These are phyloP conservation scores for Clostera curtula DNA, from an alignment of 2,888 invertebrate genomes.

Conservation along the genomic window DNA sequence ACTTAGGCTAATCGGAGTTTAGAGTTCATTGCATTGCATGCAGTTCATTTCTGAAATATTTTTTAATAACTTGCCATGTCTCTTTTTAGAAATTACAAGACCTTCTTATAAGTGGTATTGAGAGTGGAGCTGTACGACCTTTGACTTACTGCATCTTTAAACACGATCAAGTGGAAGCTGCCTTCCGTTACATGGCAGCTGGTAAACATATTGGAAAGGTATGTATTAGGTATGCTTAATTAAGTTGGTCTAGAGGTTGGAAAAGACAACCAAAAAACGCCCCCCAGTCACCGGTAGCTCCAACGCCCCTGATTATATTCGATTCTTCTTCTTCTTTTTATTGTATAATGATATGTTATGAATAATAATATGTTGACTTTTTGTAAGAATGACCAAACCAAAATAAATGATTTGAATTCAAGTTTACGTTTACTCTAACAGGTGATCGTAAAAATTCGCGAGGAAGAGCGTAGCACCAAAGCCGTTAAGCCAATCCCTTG, in stretches of 20 bases:
- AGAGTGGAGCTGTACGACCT: slow-evolving; percentile 78
- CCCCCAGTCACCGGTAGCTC: too few relatives aligned
- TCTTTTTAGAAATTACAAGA: slow-evolving; percentile 60
- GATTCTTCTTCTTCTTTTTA: too few relatives aligned
- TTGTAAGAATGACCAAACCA: too few relatives aligned
- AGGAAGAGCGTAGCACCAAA: slow-evolving; percentile 51
- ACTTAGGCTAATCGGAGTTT: too few relatives aligned
- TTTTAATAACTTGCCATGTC: background rate
- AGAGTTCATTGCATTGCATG: background rate
- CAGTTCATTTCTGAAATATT: background rate
- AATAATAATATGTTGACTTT: too few relatives aligned
- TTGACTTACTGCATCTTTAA: slow-evolving; percentile 76
- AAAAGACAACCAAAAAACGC: too few relatives aligned
- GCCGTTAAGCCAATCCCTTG: slow-evolving; percentile 33
- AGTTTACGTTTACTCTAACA: slow-evolving; percentile 15
- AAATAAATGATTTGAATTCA: too few relatives aligned
- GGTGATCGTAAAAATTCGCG: slow-evolving; percentile 73
- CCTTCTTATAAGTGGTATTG: slow-evolving; percentile 76
- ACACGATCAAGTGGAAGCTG: slow-evolving; percentile 75
- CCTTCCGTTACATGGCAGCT: slow-evolving; percentile 77
- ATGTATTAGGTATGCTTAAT: slow-evolving; percentile 4
- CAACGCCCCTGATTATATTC: too few relatives aligned
- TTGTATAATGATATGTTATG: too few relatives aligned
- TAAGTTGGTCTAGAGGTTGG: background rate
- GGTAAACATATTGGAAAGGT: slow-evolving; percentile 85